A percentile compares a stretch with the other conserved stretches of the same genome.
These are phyloP conservation scores for Onychomys leucogaster DNA, from an alignment of 2,797 vertebrate species.

Conservation along the genomic window DNA sequence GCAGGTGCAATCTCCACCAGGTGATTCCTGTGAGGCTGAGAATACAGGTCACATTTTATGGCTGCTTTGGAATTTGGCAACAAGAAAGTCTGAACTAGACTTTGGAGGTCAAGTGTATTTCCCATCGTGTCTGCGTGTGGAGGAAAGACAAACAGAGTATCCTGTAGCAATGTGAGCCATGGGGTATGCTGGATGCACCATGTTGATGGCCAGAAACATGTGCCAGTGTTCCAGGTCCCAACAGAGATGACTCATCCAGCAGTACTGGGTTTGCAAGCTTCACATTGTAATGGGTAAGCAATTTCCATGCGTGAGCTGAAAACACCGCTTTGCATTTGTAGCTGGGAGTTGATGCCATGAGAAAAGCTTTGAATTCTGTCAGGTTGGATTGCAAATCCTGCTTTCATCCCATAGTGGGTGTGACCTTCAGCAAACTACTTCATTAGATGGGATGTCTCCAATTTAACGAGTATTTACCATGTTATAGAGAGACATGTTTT, in stretches of 20 bases:
- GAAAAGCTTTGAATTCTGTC: constrained; percentile 27
- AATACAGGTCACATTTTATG: constrained; percentile 64
- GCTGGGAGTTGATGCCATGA: not conserved
- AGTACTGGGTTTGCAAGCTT: constrained; percentile 21
- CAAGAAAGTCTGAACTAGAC: constrained; percentile 45
- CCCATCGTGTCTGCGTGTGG: not conserved
- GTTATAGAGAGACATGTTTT: not conserved
- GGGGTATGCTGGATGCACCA: not conserved
- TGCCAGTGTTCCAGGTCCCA: not conserved
- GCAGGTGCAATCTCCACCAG: not conserved
- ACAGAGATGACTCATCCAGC: not conserved
- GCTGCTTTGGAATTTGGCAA: constrained; percentile 64
- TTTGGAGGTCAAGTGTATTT: constrained; percentile 60
- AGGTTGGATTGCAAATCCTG: constrained; percentile 23
- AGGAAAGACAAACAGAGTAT: not conserved
- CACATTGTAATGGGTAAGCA: constrained; percentile 12
- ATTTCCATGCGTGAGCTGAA: not conserved
- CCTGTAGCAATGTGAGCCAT: not conserved
- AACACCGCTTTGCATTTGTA: not conserved
- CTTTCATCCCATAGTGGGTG: not conserved
- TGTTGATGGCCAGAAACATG: constrained; percentile 43
- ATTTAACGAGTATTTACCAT: not conserved
- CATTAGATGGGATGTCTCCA: not conserved
- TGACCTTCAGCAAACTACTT: constrained; percentile 5
- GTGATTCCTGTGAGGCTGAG: constrained; percentile 57